Base-by-base conservation (phyloP, 2,888 invertebrate genomes). In the Microplitis deprimator region DNA sequence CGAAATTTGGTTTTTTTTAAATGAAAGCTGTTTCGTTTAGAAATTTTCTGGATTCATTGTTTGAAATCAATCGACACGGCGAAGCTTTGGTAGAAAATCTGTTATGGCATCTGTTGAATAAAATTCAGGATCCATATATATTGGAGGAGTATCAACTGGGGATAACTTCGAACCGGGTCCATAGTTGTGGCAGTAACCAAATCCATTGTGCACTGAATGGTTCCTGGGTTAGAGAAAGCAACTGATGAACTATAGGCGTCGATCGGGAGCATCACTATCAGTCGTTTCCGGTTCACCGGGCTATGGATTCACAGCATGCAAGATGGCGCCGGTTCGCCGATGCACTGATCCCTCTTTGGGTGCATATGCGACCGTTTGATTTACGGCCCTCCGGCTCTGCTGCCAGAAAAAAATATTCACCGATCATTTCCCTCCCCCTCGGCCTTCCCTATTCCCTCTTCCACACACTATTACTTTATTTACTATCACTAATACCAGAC, bases 241-340 rank as follows among this genome's bases (percentile, higher is more conserved):
- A 29, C 50, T 67, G 8, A 38, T 67, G 29, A 38, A 69, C 83
- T 85, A 83, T 84, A 81, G 82, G 84, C 86, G 86, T 86, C 86
- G 87, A 88, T 88, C 87, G 83, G 85, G 83, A 83, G 85, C 84
- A 83, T 86, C 84, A 84, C 86, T 89, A 89, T 89, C 89, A 87
- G 88, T 86, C 84, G 89, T 88, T 89, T 89, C 89, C 88, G 89
- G 87, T 87, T 89, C 86, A 85, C 83, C 85, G 85, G 65, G 83
- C 80, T 85, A 86, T 64, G 72, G 71, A 65, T 72, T n/a, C 73
- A 68, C 64, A 73, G 69, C 73, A 72, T 79, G 83, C 87, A 87
- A 87, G 87, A 87, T 86, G 87, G 88, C 87, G 85, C 79, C 83
- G 82, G 82, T 82, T 85, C 78, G 68, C 73, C 68, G 72, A 71